Evolutionary conservation across 1,140 invertebrate genomes (phyloP).

Genomic region (Neodiprion lecontei): DNA sequence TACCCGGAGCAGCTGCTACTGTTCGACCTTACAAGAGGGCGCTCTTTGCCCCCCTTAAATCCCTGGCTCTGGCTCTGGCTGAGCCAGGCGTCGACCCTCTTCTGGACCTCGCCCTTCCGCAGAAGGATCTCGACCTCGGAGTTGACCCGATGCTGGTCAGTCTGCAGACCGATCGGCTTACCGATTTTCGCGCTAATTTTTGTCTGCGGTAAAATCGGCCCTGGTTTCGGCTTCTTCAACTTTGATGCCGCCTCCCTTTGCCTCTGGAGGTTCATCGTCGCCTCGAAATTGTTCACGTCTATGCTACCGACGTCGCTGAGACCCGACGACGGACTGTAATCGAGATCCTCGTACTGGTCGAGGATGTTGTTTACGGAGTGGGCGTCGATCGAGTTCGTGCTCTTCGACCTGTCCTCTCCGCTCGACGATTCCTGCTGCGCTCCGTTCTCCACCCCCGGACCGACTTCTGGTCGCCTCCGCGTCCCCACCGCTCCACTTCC

Average conservation of each 20-base stretch:
- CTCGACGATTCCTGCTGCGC: slow-evolving; percentile 38
- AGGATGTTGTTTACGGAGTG: slow-evolving; percentile 52
- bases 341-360: slow-evolving; percentile 48
- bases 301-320: slow-evolving; percentile 42
- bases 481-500: slow-evolving; percentile 18
- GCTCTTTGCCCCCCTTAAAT: slow-evolving; percentile 10
- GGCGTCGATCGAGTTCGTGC: slow-evolving; percentile 49
- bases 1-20: slow-evolving; percentile 48
- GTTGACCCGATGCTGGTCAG: neutral
- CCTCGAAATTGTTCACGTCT: slow-evolving; percentile 42
- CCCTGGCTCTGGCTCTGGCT: slow-evolving; percentile 34
- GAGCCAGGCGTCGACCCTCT: slow-evolving; percentile 49
- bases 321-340: slow-evolving; percentile 43
- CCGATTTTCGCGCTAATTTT: neutral
- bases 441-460: neutral
- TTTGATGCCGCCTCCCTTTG: slow-evolving; percentile 27
- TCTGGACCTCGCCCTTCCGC: slow-evolving; percentile 48
- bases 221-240: slow-evolving; percentile 18
- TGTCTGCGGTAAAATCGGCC: neutral
- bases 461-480: slow-evolving; percentile 22
- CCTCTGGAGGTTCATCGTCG: slow-evolving; percentile 33
- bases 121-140: slow-evolving; percentile 36
- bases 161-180: no score
- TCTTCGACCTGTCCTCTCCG: slow-evolving; percentile 50
- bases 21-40: slow-evolving; percentile 42